Evolutionary conservation across 2,797 vertebrate genomes (phyloP), one percentile per base, ranked within the genome.

Genomic region (Aratinga solstitialis): DNA sequence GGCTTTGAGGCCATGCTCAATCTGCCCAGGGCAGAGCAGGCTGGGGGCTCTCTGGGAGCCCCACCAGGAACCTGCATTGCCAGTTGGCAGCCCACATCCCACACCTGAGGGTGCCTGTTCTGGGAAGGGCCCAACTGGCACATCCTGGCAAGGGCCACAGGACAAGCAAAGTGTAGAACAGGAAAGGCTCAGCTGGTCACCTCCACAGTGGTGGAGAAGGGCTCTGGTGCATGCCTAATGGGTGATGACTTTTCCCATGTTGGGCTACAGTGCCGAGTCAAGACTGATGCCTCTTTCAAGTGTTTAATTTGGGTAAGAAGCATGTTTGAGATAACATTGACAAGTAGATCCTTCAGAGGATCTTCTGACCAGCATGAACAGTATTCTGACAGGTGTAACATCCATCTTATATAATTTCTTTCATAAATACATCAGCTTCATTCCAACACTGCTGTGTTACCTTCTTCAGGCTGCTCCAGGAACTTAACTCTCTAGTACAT

Each of bases 11-110:
- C 13, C 0, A 0, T 87, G 12, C 23, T 21, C 23, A 4, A 4
- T 29, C 19, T 65, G 58, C 10, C 0, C 0, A 4, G 12, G 9
- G 5, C 1, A 11, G 3, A 18, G 19, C 0, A 0, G 42, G 42
- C 3, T 11, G 13, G 7, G 11, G 13, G 5, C 4, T 34, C 15
- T 42, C 19, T 7, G 30, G 40, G 9, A 24, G 10, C 54, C 15
- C 10, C 2, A 2, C 14, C 48, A 5, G 1, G 30, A 16, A 63
- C 13, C 21, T 1, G 0, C 0, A 0, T 1, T 51, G 29, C 21
- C 24, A 6, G 4, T 43, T 40, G 38, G 15, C 42, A 84, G 23
- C 32, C 18, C 30, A 20, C 1, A 17, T 73, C 29, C 32, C 7
- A 7, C 5, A 59, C 3, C 47, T 24, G 23, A 62, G 15, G 9